These are phyloP conservation scores for Cladopsammia gracilis DNA, from an alignment of 64 coral and sea anemone species.

Conservation along the genomic window DNA sequence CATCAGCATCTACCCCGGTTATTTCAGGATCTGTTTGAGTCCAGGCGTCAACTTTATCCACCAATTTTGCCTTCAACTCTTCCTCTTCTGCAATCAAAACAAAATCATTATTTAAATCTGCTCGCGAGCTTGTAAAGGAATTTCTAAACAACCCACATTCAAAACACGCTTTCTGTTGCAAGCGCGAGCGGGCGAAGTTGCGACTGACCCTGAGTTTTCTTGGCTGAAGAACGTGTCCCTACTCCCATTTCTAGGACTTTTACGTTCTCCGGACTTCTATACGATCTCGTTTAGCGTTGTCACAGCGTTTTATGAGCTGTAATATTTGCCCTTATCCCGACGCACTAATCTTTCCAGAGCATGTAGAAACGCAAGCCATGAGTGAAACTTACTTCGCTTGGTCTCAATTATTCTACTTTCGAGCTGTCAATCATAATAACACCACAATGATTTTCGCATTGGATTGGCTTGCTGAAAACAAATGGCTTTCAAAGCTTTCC, in stretches of 20 bases:
- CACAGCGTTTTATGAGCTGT: neutral
- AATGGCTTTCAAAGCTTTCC: constrained; percentile 75
- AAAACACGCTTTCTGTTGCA: constrained; percentile 26
- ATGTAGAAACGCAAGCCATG: constrained; percentile 90
- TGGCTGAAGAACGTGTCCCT: constrained; percentile 65
- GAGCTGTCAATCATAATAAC: constrained; percentile 79
- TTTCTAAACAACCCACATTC: constrained; percentile 23
- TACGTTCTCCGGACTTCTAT: neutral
- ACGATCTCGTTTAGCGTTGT: neutral
- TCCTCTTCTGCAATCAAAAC: constrained; percentile 66
- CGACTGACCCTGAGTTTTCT: constrained; percentile 69
- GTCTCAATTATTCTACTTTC: neutral
- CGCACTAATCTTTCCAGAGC: constrained; percentile 86
- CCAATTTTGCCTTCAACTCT: constrained; percentile 40
- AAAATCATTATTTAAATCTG: neutral
- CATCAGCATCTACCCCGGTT: constrained; percentile 90
- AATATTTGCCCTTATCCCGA: neutral
- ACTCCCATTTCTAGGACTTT: constrained; percentile 72
- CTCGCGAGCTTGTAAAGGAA: constrained; percentile 31
- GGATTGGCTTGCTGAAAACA: constrained; percentile 62
- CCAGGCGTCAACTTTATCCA: constrained; percentile 60
- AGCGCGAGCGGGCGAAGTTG: neutral
- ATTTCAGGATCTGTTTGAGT: constrained; percentile 96
- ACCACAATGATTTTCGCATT: constrained; percentile 62
- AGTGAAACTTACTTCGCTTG: constrained; percentile 8